Evolutionary conservation across 1,140 invertebrate genomes (phyloP).

Genomic region (Drosophila yakuba): DNA sequence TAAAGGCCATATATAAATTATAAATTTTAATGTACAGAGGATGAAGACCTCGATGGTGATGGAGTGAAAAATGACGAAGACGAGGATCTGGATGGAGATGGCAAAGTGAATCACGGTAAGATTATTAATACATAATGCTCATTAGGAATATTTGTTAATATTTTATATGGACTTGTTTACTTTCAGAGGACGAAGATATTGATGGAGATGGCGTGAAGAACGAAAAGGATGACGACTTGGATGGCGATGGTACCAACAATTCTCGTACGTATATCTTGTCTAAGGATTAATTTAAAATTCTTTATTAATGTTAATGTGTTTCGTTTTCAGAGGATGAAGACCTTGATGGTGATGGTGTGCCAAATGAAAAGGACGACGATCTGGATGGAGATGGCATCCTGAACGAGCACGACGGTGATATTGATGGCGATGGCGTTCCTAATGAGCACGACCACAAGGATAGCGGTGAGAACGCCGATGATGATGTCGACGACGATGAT

Average conservation of each 20-base stretch:
- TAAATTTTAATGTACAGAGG: conserved; percentile 38
- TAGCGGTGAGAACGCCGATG: conserved; percentile 50
- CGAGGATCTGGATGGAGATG: conserved; percentile 74
- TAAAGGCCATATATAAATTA: neutral
- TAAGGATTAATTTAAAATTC: no score
- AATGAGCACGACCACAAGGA: conserved; percentile 74
- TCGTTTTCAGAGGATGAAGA: conserved; percentile 53
- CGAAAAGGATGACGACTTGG: conserved; percentile 81
- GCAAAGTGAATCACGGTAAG: conserved; percentile 71
- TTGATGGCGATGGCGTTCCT: conserved; percentile 84
- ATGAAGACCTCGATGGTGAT: conserved; percentile 78
- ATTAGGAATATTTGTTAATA: neutral
- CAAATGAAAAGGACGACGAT: conserved; percentile 71
- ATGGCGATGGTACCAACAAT: conserved; percentile 69
- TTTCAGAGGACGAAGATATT: conserved; percentile 75
- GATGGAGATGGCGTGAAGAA: conserved; percentile 79
- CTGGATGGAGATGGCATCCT: conserved; percentile 73
- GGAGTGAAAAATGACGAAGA: conserved; percentile 81
- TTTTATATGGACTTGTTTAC: neutral
- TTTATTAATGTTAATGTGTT: neutral
- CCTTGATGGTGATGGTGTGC: conserved; percentile 84
- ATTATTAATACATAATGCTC: conserved; percentile 83
- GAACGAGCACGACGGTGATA: conserved; percentile 81
- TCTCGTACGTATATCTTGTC: conserved; percentile 36
- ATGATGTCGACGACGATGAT: conserved; percentile 59